A percentile compares a stretch with the other conserved stretches of the same genome.
phyloP scores from a whole-genome alignment of 2,113 vertebrate species.

The Maylandia zebra region DNA sequence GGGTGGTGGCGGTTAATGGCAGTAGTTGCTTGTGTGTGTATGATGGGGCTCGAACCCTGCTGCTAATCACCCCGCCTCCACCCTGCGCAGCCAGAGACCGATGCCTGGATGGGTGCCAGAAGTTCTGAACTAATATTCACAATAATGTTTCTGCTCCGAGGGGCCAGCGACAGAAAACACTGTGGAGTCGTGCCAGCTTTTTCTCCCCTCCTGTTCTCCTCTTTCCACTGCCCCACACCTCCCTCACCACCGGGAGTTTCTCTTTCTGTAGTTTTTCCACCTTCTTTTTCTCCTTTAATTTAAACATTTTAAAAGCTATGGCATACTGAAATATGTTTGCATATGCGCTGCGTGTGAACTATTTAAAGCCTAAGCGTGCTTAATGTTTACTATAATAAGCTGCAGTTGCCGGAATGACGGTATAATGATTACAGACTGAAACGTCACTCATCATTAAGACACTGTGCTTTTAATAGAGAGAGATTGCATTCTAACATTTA shows the following conservation, averaged over 20 bases:
- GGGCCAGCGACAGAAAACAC: constrained; percentile 48
- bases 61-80: constrained; percentile 5
- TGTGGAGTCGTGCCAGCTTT: constrained; percentile 59
- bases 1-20: constrained; percentile 26
- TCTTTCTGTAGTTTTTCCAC: constrained; percentile 19
- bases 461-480: not conserved
- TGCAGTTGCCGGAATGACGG: not conserved
- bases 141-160: constrained; percentile 56
- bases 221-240: constrained; percentile 24
- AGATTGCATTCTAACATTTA: not conserved
- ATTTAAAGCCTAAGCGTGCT: not conserved
- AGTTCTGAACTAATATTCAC: constrained; percentile 66
- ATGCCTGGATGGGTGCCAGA: constrained; percentile 63
- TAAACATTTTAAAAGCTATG: not conserved
- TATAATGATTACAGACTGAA: not conserved
- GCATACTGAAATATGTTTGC: not conserved
- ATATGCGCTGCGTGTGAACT: not conserved
- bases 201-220: constrained; percentile 35
- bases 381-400: not conserved
- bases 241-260: constrained; percentile 20
- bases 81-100: constrained; percentile 24
- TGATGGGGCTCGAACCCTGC: constrained; percentile 46
- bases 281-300: not conserved
- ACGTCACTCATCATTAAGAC: not conserved
- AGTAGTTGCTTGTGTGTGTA: constrained; percentile 23